phyloP scores from a whole-genome alignment of 2,888 invertebrate genomes.

The Agapostemon virescens region DNA sequence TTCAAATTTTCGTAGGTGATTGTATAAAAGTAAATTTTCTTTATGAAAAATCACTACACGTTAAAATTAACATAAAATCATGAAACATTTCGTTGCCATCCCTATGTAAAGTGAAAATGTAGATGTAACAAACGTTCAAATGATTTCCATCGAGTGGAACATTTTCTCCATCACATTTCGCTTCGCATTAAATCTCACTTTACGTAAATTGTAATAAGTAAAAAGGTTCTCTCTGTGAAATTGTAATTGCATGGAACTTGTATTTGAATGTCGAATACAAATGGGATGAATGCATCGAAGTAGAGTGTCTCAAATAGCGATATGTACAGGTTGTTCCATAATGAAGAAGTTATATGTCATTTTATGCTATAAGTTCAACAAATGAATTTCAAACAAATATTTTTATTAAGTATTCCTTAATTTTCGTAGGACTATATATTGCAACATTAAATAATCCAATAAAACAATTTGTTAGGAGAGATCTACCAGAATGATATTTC shows the following conservation, averaged over 20 bases:
- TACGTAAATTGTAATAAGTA: background rate
- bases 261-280: background rate
- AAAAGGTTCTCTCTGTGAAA: background rate
- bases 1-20: too few species aligned
- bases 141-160: background rate
- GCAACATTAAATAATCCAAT: background rate
- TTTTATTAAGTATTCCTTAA: background rate
- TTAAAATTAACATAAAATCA: too few species aligned
- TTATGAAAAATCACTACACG: too few species aligned
- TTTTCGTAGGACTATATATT: background rate
- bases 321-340: too few species aligned
- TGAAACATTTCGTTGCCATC: too few species aligned
- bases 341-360: too few species aligned
- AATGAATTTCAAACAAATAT: background rate
- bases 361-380: too few species aligned
- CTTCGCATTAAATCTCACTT: background rate
- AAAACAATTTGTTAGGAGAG: background rate
- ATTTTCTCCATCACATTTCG: background rate
- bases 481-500: background rate
- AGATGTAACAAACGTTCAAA: background rate
- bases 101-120: too few species aligned
- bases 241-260: background rate
- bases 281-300: too few species aligned
- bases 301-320: too few species aligned
- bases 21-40: too few species aligned